These are phyloP conservation scores for Pempheris klunzingeri DNA, from an alignment of 2,797 vertebrate genomes.

Conservation along the genomic window DNA sequence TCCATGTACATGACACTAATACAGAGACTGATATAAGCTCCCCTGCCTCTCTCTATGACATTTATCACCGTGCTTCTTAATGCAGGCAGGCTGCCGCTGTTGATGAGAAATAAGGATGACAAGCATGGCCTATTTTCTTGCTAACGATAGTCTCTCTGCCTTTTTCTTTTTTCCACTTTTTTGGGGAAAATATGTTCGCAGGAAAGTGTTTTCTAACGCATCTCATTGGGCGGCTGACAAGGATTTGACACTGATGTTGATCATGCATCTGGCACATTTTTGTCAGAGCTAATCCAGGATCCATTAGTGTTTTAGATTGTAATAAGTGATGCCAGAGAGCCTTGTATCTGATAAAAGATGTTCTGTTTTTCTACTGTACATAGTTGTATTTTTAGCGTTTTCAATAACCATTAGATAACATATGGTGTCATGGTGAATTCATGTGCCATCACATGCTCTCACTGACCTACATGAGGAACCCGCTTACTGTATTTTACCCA, in stretches of 20 bases:
- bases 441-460: background rate
- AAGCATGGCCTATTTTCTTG: constrained; percentile 75
- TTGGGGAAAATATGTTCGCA: constrained; percentile 21
- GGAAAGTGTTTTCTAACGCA: constrained; percentile 53
- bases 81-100: constrained; percentile 69
- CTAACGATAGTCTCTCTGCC: constrained; percentile 54
- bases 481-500: background rate
- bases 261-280: constrained; percentile 42
- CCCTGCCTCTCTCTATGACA: constrained; percentile 74
- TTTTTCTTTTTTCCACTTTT: constrained; percentile 26
- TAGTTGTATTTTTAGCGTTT: constrained; percentile 19
- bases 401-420: background rate
- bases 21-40: constrained; percentile 78
- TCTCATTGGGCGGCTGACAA: constrained; percentile 37
- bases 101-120: constrained; percentile 77
- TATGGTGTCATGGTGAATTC: background rate
- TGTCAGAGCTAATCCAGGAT: constrained; percentile 35
- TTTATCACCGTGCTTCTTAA: constrained; percentile 76
- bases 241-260: constrained; percentile 47
- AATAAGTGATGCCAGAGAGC: constrained; percentile 32
- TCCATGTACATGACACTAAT: constrained; percentile 81
- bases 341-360: constrained; percentile 12
- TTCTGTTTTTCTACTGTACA: background rate
- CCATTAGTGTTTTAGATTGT: constrained; percentile 41
- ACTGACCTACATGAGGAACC: background rate